Evolutionary conservation across 1,140 invertebrate genomes (phyloP).

Genomic region (Nomia melanderi): DNA sequence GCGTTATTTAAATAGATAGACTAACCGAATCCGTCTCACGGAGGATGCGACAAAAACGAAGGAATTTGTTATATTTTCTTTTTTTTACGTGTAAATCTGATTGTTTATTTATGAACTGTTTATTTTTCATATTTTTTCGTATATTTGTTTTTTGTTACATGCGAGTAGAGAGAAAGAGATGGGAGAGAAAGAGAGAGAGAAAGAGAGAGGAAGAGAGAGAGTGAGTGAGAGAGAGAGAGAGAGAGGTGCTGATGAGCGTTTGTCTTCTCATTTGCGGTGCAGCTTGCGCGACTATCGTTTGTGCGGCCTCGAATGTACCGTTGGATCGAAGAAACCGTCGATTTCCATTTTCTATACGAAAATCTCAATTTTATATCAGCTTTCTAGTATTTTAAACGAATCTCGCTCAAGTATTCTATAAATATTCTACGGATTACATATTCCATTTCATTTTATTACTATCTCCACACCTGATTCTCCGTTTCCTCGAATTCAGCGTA

Average conservation of each 20-base stretch:
- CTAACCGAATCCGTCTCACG: slow-evolving; percentile 68
- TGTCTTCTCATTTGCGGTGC: slow-evolving; percentile 24
- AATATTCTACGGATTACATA: too few species aligned
- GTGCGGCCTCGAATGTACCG: slow-evolving; percentile 45
- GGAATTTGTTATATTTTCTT: slow-evolving; percentile 80
- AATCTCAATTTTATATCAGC: neutral
- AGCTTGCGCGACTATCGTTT: neutral
- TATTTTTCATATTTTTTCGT: slow-evolving; percentile 78
- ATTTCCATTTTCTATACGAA: slow-evolving; percentile 33
- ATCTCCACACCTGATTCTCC: too few species aligned
- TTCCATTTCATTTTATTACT: too few species aligned
- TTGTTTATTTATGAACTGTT: slow-evolving; percentile 81
- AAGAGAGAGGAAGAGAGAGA: slow-evolving; percentile 45
- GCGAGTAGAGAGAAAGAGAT: slow-evolving; percentile 59
- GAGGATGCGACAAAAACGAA: slow-evolving; percentile 31
- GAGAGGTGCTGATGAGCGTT: slow-evolving; percentile 65
- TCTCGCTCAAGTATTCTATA: too few species aligned
- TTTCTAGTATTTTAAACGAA: too few species aligned
- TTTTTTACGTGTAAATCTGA: slow-evolving; percentile 74
- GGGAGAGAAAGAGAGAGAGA: slow-evolving; percentile 49
- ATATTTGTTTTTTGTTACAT: slow-evolving; percentile 79
- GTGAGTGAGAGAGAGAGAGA: slow-evolving; percentile 49
- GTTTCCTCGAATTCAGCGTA: too few species aligned
- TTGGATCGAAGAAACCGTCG: neutral
- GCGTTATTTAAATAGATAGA: slow-evolving; percentile 23